A percentile compares a stretch with the other conserved stretches of the same genome.
phyloP scores from a whole-genome alignment of 2,888 invertebrate genomes.

The Stenurella melanura region DNA sequence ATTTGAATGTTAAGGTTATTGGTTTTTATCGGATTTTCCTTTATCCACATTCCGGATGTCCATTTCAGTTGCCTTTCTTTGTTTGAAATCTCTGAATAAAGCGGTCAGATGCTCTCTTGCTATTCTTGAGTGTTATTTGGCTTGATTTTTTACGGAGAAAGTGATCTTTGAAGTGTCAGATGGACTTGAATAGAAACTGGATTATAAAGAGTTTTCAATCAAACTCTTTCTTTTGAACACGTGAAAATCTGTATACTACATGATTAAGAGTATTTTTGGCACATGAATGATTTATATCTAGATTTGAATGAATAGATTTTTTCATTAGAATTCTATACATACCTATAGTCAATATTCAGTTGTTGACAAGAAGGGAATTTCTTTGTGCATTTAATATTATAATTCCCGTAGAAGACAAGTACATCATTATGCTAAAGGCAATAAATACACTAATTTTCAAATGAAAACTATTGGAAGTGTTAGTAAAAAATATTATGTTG shows the following conservation, averaged over 20 bases:
- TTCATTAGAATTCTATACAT: no score
- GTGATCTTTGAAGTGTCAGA: constrained; percentile 32
- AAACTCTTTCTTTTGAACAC: neutral
- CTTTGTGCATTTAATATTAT: no score
- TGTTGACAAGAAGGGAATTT: no score
- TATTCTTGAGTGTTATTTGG: constrained; percentile 18
- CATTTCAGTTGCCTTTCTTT: constrained; percentile 21
- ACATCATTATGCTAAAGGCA: no score
- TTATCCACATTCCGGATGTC: constrained; percentile 17
- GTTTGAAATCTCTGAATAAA: constrained; percentile 31
- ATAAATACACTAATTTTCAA: no score
- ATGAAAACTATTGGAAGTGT: no score
- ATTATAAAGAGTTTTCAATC: neutral
- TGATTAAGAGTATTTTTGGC: no score
- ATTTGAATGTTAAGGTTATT: constrained; percentile 3
- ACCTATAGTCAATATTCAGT: no score
- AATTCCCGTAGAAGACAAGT: no score
- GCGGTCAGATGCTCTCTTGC: constrained; percentile 27
- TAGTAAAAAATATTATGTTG: no score
- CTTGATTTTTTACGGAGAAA: constrained; percentile 21
- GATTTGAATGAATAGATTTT: no score
- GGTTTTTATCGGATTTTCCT: constrained; percentile 18
- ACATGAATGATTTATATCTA: no score
- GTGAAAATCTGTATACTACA: neutral
- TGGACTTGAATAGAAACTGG: constrained; percentile 17